Conservation (phyloP, 1,140 invertebrate genomes). For the Bombus affinis region DNA sequence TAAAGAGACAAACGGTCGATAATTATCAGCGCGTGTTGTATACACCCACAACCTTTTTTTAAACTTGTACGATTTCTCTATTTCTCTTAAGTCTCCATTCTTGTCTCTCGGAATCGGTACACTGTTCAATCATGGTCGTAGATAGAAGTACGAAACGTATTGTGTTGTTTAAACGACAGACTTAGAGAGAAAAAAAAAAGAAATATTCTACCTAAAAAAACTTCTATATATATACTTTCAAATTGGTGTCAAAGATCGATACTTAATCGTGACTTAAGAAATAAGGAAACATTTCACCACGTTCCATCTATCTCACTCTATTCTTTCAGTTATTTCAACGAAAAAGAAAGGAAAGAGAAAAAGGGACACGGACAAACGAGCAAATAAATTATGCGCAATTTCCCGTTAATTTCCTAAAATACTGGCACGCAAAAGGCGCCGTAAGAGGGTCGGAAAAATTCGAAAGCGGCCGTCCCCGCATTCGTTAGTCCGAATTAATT, state of each 20-base stretch:
- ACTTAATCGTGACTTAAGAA: too few species aligned
- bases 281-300: background rate
- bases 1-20: constrained; percentile 47
- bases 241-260: too few species aligned
- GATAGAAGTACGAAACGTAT: background rate
- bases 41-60: background rate
- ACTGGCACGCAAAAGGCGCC: constrained; percentile 1
- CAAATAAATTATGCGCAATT: constrained; percentile 10
- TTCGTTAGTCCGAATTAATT: constrained; percentile 72
- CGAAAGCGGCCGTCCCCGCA: constrained; percentile 45
- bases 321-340: background rate
- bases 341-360: too few species aligned
- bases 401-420: constrained; percentile 16
- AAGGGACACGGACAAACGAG: background rate
- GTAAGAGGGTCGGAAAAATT: constrained; percentile 42
- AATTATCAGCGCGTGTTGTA: constrained; percentile 29
- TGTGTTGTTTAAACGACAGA: background rate
- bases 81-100: too few species aligned
- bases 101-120: background rate
- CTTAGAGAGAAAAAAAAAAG: background rate
- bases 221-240: too few species aligned
- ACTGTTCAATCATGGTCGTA: background rate
- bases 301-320: background rate
- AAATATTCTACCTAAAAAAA: too few species aligned
- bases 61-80: background rate